A percentile compares a stretch with the other conserved stretches of the same genome.
Evolutionary conservation across 2,888 invertebrate genomes (phyloP).

Genomic region (Meteorus cinctellus): DNA sequence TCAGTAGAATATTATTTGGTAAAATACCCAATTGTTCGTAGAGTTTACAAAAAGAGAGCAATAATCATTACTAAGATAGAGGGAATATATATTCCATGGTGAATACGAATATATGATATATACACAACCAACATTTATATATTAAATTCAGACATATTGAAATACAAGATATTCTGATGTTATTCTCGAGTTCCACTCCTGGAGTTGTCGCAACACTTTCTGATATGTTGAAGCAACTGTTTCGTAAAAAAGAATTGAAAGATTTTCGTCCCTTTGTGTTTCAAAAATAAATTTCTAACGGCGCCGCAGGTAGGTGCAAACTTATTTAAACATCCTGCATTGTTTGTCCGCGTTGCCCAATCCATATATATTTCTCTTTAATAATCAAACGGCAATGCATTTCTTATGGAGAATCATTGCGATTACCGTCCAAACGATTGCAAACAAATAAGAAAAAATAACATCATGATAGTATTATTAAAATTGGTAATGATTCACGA

Average conservation of each 20-base stretch:
- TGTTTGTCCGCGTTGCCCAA: constrained; percentile 51
- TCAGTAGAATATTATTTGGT: background rate
- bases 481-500: constrained; percentile 35
- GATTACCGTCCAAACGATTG: constrained; percentile 58
- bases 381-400: constrained; percentile 68
- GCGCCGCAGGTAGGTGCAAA: constrained; percentile 68
- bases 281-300: constrained; percentile 51
- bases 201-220: constrained; percentile 62
- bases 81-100: background rate
- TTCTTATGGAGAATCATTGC: constrained; percentile 69
- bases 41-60: background rate
- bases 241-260: constrained; percentile 30
- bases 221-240: constrained; percentile 26
- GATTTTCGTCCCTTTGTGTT: constrained; percentile 39
- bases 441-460: constrained; percentile 17
- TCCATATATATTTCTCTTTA: constrained; percentile 52
- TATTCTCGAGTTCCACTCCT: constrained; percentile 63
- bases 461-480: constrained; percentile 24
- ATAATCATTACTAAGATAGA: background rate
- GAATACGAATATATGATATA: constrained; percentile 6
- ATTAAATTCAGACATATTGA: background rate
- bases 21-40: too few relatives aligned
- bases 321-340: constrained; percentile 61
- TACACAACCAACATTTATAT: background rate
- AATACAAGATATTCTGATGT: background rate